Percentiles rank a stretch among this genome's conserved stretches.
Evolutionary conservation across 1,140 invertebrate species (phyloP).

Genomic region (Danaus plexippus): DNA sequence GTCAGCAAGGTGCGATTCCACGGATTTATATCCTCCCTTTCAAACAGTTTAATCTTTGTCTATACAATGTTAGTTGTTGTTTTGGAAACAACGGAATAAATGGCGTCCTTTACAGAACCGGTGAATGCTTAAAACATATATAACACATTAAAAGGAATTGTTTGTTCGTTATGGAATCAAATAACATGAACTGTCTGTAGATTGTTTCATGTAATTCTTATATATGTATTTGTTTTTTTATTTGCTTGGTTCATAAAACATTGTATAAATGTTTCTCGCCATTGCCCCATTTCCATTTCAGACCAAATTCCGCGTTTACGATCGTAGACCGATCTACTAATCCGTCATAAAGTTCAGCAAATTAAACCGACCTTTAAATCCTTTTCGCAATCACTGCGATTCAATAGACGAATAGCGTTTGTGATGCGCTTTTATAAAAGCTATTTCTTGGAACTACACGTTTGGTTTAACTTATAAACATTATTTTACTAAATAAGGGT

Average conservation of each 20-base stretch:
- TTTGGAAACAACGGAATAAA: conserved; percentile 9
- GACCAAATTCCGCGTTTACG: conserved; percentile 16
- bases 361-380: conserved; percentile 16
- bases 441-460: too few relatives aligned
- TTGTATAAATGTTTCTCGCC: conserved; percentile 12
- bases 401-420: background rate
- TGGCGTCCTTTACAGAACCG: too few relatives aligned
- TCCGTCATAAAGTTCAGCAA: conserved; percentile 19
- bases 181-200: too few relatives aligned
- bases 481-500: background rate
- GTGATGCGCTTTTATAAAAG: too few relatives aligned
- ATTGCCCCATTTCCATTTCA: conserved; percentile 19
- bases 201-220: background rate
- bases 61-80: conserved; percentile 24
- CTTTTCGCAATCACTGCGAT: conserved; percentile 8
- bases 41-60: conserved; percentile 33
- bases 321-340: conserved; percentile 16
- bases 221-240: conserved; percentile 24
- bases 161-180: too few relatives aligned
- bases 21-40: conserved; percentile 37
- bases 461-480: too few relatives aligned
- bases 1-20: conserved; percentile 41
- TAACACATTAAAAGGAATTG: too few relatives aligned
- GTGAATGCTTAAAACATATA: too few relatives aligned
- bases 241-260: conserved; percentile 15